Percentiles rank a stretch among this genome's conserved stretches.
Evolutionary conservation across 2,113 vertebrate genomes (phyloP).

Genomic region (Pelecanus crispus): DNA sequence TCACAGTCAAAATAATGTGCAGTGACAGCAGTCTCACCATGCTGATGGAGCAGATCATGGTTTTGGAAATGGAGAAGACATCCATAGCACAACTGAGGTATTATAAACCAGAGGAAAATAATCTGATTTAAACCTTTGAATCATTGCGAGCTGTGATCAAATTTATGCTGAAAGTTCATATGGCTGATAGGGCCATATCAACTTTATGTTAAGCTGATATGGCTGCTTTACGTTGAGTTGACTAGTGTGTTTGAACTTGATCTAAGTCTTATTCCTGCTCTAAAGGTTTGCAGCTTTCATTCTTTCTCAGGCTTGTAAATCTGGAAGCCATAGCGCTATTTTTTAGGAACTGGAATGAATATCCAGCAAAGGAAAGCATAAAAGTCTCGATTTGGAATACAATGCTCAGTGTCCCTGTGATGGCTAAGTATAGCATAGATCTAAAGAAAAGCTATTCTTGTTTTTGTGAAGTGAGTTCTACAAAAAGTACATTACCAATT

Average conservation of each 20-base stretch:
- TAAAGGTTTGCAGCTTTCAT: constrained; percentile 5
- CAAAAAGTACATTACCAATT: not conserved
- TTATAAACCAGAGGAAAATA: not conserved
- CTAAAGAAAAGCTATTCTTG: not conserved
- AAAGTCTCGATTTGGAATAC: not conserved
- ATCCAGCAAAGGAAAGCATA: not conserved
- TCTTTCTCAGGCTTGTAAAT: constrained; percentile 17
- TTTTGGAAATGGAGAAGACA: constrained; percentile 13
- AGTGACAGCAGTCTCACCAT: constrained; percentile 28
- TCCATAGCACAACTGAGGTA: not conserved
- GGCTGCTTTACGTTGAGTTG: not conserved
- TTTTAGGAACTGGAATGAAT: not conserved
- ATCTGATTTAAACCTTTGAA: constrained; percentile 30
- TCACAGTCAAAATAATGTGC: constrained; percentile 41
- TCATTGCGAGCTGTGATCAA: not conserved
- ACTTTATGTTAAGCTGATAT: not conserved
- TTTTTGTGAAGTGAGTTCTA: not conserved
- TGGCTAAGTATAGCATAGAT: not conserved
- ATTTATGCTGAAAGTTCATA: constrained; percentile 10
- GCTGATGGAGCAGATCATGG: constrained; percentile 26
- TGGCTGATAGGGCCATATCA: not conserved
- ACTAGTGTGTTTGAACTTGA: not conserved
- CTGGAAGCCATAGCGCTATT: not conserved
- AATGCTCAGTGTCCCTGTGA: not conserved
- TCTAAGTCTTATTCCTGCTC: not conserved